Conservation (phyloP, 2,113 vertebrate species). For the Erpornis zantholeuca region DNA sequence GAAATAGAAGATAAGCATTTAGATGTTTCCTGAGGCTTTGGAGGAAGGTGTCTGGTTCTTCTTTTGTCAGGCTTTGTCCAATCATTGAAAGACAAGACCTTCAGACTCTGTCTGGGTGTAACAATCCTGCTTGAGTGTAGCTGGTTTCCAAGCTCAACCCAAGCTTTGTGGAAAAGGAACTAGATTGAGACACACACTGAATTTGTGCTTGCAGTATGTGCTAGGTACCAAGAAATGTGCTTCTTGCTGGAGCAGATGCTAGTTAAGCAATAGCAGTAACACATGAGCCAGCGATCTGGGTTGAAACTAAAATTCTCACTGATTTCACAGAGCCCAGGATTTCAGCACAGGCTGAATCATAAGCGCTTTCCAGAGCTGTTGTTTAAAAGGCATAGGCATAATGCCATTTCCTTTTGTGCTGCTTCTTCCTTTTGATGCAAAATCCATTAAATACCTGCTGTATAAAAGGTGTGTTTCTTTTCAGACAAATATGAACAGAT, state of each 20-base stretch:
- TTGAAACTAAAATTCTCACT: not conserved
- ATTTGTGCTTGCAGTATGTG: not conserved
- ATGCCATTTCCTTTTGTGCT: not conserved
- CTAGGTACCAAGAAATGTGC: not conserved
- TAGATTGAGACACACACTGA: not conserved
- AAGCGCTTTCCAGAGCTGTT: not conserved
- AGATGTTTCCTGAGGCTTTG: not conserved
- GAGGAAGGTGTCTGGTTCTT: not conserved
- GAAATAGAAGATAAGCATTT: not conserved
- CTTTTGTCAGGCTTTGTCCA: not conserved
- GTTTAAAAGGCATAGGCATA: not conserved
- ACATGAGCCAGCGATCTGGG: not conserved
- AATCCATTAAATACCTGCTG: not conserved
- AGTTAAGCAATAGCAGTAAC: not conserved
- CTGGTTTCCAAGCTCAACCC: not conserved
- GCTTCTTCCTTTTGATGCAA: not conserved
- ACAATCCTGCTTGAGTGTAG: not conserved
- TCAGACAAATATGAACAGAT: not conserved
- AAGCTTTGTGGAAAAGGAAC: not conserved
- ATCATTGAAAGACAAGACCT: no score
- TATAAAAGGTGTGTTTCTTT: not conserved
- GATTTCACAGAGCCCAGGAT: not conserved
- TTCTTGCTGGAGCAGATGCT: not conserved
- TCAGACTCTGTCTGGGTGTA: rapidly evolving
- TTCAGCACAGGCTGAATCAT: slow-evolving; percentile 32